phyloP scores from a whole-genome alignment of 2,888 invertebrate species.

The Orchestes rusci region DNA sequence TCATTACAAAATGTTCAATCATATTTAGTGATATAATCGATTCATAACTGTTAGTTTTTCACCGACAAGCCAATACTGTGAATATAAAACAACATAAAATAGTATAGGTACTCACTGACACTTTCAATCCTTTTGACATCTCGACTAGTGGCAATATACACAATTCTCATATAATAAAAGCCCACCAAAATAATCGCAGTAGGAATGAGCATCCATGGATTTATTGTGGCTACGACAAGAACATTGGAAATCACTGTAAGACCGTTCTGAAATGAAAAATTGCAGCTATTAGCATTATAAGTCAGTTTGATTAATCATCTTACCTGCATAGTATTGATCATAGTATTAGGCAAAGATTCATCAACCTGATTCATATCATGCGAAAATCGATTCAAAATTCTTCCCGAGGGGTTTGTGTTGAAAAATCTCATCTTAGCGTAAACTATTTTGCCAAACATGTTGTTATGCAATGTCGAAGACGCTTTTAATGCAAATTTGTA shows the following conservation, averaged over 20 bases:
- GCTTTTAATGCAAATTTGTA: conserved; percentile 48
- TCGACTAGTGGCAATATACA: conserved; percentile 27
- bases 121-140: conserved; percentile 29
- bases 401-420: conserved; percentile 54
- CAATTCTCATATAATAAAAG: conserved; percentile 25
- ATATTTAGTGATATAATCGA: no score
- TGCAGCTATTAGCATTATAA: neutral
- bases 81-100: no score
- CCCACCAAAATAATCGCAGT: conserved; percentile 20
- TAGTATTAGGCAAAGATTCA: conserved; percentile 43
- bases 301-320: no score
- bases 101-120: no score
- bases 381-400: conserved; percentile 60
- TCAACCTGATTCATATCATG: conserved; percentile 57
- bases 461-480: conserved; percentile 48
- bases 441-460: conserved; percentile 47
- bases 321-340: conserved; percentile 43
- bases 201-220: conserved; percentile 27
- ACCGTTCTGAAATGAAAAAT: conserved; percentile 23
- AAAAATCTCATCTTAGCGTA: conserved; percentile 58
- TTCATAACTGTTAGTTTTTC: no score
- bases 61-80: no score
- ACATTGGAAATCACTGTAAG: conserved; percentile 23
- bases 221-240: conserved; percentile 24
- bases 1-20: no score